A percentile compares a stretch with the other conserved stretches of the same genome.
These are phyloP conservation scores for Anarrhichthys ocellatus DNA, from an alignment of 2,113 vertebrate genomes.

Conservation along the genomic window DNA sequence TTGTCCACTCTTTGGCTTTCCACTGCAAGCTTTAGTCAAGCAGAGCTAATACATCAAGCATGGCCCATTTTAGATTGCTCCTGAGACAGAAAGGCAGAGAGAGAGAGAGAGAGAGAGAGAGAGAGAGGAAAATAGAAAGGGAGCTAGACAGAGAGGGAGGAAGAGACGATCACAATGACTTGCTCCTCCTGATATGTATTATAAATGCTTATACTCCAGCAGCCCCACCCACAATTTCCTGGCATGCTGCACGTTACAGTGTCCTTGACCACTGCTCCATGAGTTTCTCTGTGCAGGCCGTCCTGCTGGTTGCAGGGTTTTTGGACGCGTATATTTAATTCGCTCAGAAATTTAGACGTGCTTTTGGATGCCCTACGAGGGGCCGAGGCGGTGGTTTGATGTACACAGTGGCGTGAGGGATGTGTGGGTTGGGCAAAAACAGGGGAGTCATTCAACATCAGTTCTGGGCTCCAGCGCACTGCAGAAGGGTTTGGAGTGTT, in stretches of 20 bases:
- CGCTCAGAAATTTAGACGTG: conserved; percentile 21
- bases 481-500: conserved; percentile 77
- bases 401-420: conserved; percentile 23
- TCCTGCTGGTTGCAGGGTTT: conserved; percentile 21
- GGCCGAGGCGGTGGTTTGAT: conserved; percentile 41
- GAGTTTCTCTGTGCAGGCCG: neutral
- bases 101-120: conserved; percentile 21
- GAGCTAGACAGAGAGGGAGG: conserved; percentile 31
- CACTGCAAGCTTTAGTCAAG: conserved; percentile 37
- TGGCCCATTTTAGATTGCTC: conserved; percentile 68
- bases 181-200: conserved; percentile 20
- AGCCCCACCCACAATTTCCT: conserved; percentile 27
- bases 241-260: conserved; percentile 24
- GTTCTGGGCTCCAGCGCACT: conserved; percentile 69
- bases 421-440: conserved; percentile 51
- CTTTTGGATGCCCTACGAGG: conserved; percentile 39
- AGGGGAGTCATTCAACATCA: conserved; percentile 65
- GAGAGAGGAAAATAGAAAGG: neutral
- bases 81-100: conserved; percentile 49
- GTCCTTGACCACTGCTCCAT: conserved; percentile 54
- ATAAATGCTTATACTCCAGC: conserved; percentile 38
- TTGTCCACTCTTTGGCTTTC: conserved; percentile 39
- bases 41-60: conserved; percentile 54
- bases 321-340: conserved; percentile 40
- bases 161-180: conserved; percentile 41